Base-by-base conservation (phyloP, 2,797 vertebrate genomes). In the Paguma larvata region DNA sequence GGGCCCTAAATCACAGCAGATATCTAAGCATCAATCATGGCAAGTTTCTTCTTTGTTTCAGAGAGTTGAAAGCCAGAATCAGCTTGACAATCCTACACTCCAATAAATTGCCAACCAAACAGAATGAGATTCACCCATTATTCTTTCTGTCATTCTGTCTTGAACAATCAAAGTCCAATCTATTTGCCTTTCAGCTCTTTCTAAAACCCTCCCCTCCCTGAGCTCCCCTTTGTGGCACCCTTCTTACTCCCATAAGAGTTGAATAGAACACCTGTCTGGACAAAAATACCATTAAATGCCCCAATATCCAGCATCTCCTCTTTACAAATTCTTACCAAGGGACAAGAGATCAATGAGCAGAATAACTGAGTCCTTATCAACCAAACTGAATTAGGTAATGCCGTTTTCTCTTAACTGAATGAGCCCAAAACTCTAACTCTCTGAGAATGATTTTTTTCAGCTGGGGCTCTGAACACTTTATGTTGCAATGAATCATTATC, bases 91-190 rank as follows among this genome's bases (percentile, higher is more conserved):
- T 94, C 70, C 73, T 75, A 83, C 32, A 87, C 65, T 89, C 44
- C 85, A 92, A 98, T 85, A 97, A 97, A 98, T 90, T 91, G 95
- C 97, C 89, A 96, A 96, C 65, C 51, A 85, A 93, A 92, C 38
- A 91, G 96, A 93, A 93, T 78, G 79, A 97, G 92, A 97, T 85
- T 79, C 88, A 79, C 73, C 68, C 93, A 94, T 96, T 97, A 92
- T 89, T 97, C 93, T 95, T 91, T 91, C 85, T 93, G 95, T 94
- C 98, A 94, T 79, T 98, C 82, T 94, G 44, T 96, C 95, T 80
- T 53, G 78, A 97, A 95, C 89, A 98, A 97, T 96, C 95, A 96
- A 95, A 97, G 80, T 93, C 70, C 90, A 98, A 95, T 97, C 79
- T 70, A 85, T 97, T 97, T 97, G 95, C 53, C 53, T 97, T 83